Evolutionary conservation across 2,113 vertebrate species (phyloP).

Genomic region (Phaetusa simplex): DNA sequence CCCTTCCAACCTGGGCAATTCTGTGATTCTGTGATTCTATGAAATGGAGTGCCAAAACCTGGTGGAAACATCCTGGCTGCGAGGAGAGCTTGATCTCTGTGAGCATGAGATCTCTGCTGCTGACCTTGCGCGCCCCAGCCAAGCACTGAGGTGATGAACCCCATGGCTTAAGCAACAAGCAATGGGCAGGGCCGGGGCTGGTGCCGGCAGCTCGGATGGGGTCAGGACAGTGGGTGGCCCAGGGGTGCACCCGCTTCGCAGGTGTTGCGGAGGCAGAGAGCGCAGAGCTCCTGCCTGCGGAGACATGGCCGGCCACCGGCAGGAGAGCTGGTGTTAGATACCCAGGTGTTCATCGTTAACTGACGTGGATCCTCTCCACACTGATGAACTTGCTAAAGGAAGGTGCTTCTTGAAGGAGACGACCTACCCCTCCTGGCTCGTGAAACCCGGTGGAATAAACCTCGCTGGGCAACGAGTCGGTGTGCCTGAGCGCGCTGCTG

Average conservation of each 20-base stretch:
- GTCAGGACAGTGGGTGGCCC: not conserved
- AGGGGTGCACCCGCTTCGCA: not conserved
- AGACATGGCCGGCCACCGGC: too few species aligned
- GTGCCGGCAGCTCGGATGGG: not conserved
- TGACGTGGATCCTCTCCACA: not conserved
- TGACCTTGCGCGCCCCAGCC: rapidly evolving
- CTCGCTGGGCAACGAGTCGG: rapidly evolving
- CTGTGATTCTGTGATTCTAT: too few species aligned
- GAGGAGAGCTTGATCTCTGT: too few species aligned
- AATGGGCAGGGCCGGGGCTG: not conserved
- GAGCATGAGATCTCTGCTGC: not conserved
- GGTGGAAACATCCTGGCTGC: too few species aligned
- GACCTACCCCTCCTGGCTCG: not conserved
- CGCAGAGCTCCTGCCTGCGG: not conserved
- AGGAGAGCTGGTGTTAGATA: too few species aligned
- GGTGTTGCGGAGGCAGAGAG: too few species aligned
- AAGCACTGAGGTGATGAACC: rapidly evolving
- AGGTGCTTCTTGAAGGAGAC: not conserved
- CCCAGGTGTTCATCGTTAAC: rapidly evolving
- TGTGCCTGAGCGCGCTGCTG: too few species aligned
- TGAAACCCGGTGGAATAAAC: not conserved
- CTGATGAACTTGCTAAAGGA: not conserved
- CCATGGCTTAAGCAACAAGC: not conserved
- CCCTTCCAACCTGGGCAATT: too few species aligned
- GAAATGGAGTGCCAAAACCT: too few species aligned